Evolutionary conservation across 2,888 invertebrate genomes (phyloP), one percentile per base, ranked within the genome.

Genomic region (Rhagonycha lutea): DNA sequence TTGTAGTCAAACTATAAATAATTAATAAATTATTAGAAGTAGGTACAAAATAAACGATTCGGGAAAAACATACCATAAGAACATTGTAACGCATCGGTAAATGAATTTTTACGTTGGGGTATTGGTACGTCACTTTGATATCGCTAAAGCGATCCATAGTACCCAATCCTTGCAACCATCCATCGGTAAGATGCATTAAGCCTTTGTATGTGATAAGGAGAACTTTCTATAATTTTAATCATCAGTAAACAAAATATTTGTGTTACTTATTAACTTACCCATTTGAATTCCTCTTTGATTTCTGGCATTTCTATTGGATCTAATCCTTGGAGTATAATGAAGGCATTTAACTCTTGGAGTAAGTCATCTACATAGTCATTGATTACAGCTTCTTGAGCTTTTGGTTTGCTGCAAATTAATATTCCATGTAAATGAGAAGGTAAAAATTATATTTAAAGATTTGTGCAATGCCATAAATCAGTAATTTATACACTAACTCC

Each of bases 121-220:
- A 72, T 61, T 72, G 76, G 68, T 83, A 83, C n/a, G 65, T 69
- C 62, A 83, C 72, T 7, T 70, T 76, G 77, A 90, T 89, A 82
- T 91, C 89, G 2, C 89, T 89, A 26, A 86, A 86, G 29, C 91
- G 89, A 4, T 82, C 83, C 1, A 90, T 86, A 69, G 89, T 89
- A 4, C 87, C 86, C 14, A 91, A 81, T 4, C 90, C 90, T 8
- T 87, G 87, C 87, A 90, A 87, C 81, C 84, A 82, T 1, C 91
- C 91, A 73, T 89, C 84, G 69, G 87, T 86, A 77, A 91, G 85
- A 74, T 85, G 87, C 73, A 91, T 81, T 87, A 88, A 88, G 0
- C 91, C 91, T 79, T 90, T 89, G 84, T 90, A 90, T 1, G 89
- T 89, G 62, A 90, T 85, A 71, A 88, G 82, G 10, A 89, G 7